phyloP scores from a whole-genome alignment of 2,113 vertebrate species.

The Nothobranchius kuhntae region DNA sequence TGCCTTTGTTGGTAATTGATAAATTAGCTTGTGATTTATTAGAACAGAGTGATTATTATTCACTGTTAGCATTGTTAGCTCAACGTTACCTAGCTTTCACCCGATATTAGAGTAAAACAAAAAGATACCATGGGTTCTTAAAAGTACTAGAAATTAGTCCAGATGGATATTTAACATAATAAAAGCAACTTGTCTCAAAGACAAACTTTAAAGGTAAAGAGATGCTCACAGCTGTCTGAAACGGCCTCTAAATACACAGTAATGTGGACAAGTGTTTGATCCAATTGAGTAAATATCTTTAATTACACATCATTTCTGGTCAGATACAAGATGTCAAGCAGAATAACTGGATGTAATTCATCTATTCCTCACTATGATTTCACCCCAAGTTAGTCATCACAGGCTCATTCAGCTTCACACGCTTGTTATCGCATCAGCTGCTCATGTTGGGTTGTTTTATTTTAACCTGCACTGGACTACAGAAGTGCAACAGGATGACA shows the following conservation, averaged over 20 bases:
- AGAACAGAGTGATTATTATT: too few relatives aligned
- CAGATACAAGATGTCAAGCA: background rate
- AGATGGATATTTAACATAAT: background rate
- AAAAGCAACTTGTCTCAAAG: constrained; percentile 19
- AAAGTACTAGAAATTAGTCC: background rate
- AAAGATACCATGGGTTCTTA: too few relatives aligned
- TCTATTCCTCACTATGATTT: background rate
- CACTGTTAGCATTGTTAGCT: too few relatives aligned
- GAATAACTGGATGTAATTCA: background rate
- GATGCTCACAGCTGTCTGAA: constrained; percentile 24
- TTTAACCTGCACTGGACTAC: constrained; percentile 17
- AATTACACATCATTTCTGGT: background rate
- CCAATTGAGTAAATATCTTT: background rate
- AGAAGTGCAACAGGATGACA: background rate
- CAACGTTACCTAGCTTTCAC: background rate
- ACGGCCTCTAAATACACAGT: constrained; percentile 1
- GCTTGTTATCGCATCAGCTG: constrained; percentile 64
- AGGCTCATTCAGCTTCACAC: constrained; percentile 64
- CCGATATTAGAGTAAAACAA: too few relatives aligned
- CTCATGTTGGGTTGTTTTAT: background rate
- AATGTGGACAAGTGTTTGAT: background rate
- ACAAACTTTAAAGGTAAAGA: constrained; percentile 5
- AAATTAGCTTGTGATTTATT: too few relatives aligned
- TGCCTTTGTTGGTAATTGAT: too few relatives aligned
- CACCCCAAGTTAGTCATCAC: constrained; percentile 3